These are phyloP conservation scores for Turnix velox DNA, from an alignment of 2,113 vertebrate genomes.

Conservation along the genomic window DNA sequence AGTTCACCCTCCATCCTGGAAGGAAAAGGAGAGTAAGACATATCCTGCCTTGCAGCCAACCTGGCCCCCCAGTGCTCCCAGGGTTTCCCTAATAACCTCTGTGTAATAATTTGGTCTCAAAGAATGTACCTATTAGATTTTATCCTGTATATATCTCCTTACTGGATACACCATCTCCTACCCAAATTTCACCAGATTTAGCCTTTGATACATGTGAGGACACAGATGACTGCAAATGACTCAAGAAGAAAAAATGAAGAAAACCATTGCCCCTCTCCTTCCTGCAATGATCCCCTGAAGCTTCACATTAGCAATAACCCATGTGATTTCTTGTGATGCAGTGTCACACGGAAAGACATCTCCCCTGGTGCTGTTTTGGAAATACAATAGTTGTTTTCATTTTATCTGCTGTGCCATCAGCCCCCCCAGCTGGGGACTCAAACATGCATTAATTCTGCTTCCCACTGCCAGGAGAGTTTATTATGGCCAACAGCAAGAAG, in stretches of 20 bases:
- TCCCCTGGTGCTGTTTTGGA: conserved; percentile 29
- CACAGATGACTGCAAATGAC: neutral
- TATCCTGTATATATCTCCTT: neutral
- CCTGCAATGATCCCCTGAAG: conserved; percentile 25
- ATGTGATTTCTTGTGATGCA: conserved; percentile 12
- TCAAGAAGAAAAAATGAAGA: neutral
- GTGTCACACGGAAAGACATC: conserved; percentile 43
- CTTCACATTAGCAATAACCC: conserved; percentile 38
- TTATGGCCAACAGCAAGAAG: conserved; percentile 66
- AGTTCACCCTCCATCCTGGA: neutral
- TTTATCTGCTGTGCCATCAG: conserved; percentile 55
- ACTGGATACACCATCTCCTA: neutral
- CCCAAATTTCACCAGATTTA: neutral
- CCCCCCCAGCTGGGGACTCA: conserved; percentile 30
- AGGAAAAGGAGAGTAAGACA: neutral
- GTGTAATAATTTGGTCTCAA: neutral
- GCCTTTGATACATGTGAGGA: neutral
- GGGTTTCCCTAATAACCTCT: neutral
- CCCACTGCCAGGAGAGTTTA: conserved; percentile 38
- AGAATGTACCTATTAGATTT: neutral
- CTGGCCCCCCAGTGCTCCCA: neutral
- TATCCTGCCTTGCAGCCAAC: neutral
- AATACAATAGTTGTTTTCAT: conserved; percentile 38
- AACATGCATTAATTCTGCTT: conserved; percentile 35
- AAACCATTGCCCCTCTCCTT: conserved; percentile 20